Evolutionary conservation across 2,797 vertebrate species (phyloP).

Genomic region (Pteronotus mesoamericanus): DNA sequence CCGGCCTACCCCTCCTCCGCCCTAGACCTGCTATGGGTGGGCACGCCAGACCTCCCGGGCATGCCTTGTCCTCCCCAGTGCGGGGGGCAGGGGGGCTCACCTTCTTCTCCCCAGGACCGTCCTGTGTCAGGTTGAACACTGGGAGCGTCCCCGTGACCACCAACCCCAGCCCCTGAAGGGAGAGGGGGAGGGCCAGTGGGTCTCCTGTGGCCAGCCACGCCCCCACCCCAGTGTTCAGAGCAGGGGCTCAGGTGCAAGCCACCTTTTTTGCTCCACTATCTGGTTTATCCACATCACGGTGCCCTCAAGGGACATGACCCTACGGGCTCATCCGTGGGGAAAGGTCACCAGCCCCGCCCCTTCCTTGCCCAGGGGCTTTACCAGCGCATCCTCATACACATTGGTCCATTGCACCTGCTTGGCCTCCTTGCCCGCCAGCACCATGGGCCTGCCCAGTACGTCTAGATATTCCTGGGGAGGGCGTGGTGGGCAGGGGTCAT

Average conservation of each 20-base stretch:
- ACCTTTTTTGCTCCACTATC: neutral
- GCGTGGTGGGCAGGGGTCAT: neutral
- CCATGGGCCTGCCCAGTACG: conserved; percentile 97
- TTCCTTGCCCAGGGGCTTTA: conserved; percentile 76
- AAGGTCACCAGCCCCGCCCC: neutral
- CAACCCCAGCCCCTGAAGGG: conserved; percentile 91
- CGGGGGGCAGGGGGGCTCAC: conserved; percentile 67
- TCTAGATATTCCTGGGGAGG: conserved; percentile 94
- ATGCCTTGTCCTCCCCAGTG: neutral
- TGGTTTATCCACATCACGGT: neutral
- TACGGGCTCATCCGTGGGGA: neutral
- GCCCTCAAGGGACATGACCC: neutral
- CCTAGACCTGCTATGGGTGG: neutral
- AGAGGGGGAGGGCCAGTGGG: neutral
- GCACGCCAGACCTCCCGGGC: neutral
- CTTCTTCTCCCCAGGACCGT: conserved; percentile 86
- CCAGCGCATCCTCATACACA: conserved; percentile 98
- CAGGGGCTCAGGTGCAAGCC: neutral
- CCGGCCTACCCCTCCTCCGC: neutral
- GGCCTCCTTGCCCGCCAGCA: conserved; percentile 92
- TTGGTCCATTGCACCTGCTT: conserved; percentile 99
- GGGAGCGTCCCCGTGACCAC: conserved; percentile 97
- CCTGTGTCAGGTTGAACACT: conserved; percentile 95
- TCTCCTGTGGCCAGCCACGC: neutral
- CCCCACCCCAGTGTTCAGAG: neutral